phyloP scores from a whole-genome alignment of 2,113 vertebrate genomes.

The Ploceus nigricollis region DNA sequence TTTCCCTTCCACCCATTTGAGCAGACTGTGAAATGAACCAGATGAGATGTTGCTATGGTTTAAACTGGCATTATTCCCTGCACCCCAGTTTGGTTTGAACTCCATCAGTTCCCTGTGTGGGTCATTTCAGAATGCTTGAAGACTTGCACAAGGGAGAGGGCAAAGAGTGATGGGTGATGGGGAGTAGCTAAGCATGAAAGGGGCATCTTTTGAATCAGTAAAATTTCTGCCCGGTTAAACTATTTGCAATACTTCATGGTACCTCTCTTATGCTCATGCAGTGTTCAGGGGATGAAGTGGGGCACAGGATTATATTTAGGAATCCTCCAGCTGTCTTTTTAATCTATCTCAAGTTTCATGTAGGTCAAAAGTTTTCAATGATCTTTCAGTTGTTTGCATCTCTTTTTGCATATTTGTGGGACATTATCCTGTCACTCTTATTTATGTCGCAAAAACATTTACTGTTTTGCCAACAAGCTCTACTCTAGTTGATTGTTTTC shows the following conservation, averaged over 20 bases:
- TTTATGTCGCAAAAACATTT: not conserved
- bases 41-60: not conserved
- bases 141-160: not conserved
- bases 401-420: not conserved
- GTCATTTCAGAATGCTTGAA: not conserved
- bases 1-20: not conserved
- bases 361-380: not conserved
- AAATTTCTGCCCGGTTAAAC: not conserved
- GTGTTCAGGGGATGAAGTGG: not conserved
- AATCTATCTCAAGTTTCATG: not conserved
- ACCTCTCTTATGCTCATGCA: not conserved
- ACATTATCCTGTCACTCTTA: not conserved
- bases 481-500: not conserved
- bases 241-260: not conserved
- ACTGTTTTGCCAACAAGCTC: not conserved
- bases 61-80: not conserved
- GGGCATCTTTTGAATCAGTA: not conserved
- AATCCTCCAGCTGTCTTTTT: not conserved
- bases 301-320: not conserved
- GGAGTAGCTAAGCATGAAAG: not conserved
- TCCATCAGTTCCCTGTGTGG: rapidly evolving
- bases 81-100: not conserved
- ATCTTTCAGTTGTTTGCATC: not conserved
- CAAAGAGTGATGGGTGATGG: not conserved
- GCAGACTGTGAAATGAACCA: not conserved